Conservation (phyloP, 2,797 vertebrate species). For the Cyclopterus lumpus region DNA sequence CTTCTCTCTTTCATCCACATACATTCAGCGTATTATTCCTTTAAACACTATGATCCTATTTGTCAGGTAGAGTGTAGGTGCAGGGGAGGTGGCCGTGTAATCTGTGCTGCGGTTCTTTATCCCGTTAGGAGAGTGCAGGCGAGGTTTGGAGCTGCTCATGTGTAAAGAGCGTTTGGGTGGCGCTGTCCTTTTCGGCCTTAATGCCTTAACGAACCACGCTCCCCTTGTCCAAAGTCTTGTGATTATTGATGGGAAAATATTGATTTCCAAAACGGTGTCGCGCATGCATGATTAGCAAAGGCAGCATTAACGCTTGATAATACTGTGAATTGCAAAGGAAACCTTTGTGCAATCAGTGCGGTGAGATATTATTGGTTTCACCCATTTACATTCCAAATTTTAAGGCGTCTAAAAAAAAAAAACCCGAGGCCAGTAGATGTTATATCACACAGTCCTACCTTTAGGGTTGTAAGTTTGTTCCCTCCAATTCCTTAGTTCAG, state of each 20-base stretch:
- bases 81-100: conserved; percentile 79
- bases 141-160: conserved; percentile 78
- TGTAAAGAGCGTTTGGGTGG: conserved; percentile 82
- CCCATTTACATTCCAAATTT: conserved; percentile 1
- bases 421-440: neutral
- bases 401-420: neutral
- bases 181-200: conserved; percentile 76
- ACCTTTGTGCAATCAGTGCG: neutral
- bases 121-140: conserved; percentile 76
- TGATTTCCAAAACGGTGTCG: conserved; percentile 48
- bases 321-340: neutral
- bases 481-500: conserved; percentile 35
- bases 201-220: conserved; percentile 63
- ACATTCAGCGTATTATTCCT: conserved; percentile 77
- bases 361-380: conserved; percentile 1
- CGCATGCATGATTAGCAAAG: conserved; percentile 40
- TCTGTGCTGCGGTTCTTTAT: conserved; percentile 82
- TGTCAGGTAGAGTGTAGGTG: conserved; percentile 82
- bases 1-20: conserved; percentile 67
- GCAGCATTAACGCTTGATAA: conserved; percentile 20
- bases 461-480: conserved; percentile 31
- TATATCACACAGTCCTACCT: conserved; percentile 17
- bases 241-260: conserved; percentile 42
- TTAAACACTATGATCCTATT: conserved; percentile 84
- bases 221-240: conserved; percentile 42